Percentiles rank a stretch among this genome's conserved stretches.
These are phyloP conservation scores for Lateolabrax maculatus DNA, from an alignment of 2,797 vertebrate species.

Conservation along the genomic window DNA sequence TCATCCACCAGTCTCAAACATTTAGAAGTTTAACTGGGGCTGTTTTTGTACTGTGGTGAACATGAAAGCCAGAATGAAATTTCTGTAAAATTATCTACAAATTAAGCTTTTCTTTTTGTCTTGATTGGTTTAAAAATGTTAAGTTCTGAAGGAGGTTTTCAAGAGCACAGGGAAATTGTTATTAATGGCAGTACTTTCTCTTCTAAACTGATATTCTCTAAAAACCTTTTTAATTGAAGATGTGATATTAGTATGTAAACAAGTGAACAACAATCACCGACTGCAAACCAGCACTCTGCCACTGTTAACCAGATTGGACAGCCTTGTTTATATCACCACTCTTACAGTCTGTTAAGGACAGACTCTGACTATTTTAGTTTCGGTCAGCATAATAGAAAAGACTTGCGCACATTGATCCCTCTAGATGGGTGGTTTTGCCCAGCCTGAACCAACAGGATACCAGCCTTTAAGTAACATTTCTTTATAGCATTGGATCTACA, in stretches of 20 bases:
- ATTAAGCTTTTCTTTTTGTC: neutral
- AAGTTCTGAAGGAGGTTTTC: neutral
- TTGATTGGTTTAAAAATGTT: neutral
- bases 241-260: neutral
- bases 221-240: neutral
- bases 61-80: neutral
- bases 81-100: neutral
- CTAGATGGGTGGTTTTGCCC: neutral
- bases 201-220: neutral
- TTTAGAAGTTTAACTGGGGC: neutral
- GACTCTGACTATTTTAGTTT: neutral
- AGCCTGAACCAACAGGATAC: neutral
- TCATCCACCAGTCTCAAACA: neutral
- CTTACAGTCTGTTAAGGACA: neutral
- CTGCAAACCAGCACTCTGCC: neutral
- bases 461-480: neutral
- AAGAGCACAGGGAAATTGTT: neutral
- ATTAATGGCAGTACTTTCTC: neutral
- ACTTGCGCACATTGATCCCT: too few relatives aligned
- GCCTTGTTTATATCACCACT: neutral
- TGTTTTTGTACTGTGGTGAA: neutral
- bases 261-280: slow-evolving; percentile 3
- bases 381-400: neutral
- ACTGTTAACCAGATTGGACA: slow-evolving; percentile 5
- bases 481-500: neutral